Evolutionary conservation across 1,140 invertebrate genomes (phyloP).

Genomic region (Penaeus vannamei): DNA sequence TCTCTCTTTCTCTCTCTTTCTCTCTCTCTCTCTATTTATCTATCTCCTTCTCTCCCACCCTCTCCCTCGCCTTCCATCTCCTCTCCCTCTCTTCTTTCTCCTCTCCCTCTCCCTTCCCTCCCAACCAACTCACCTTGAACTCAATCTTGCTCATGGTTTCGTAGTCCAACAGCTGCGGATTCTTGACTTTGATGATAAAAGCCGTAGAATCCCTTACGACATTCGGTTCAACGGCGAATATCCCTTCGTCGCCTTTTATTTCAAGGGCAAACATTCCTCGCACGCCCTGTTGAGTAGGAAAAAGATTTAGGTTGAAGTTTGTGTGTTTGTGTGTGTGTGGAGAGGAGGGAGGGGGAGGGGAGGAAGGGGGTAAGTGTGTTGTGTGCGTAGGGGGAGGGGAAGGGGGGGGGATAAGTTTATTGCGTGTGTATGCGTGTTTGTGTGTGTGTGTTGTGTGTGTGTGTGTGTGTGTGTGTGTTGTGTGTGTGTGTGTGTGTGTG

Average conservation of each 20-base stretch:
- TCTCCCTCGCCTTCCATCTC: not conserved
- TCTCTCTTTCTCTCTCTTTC: no score
- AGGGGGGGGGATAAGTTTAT: no score
- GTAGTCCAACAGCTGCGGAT: conserved; percentile 86
- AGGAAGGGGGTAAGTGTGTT: no score
- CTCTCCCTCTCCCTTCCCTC: no score
- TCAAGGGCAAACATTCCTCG: conserved; percentile 87
- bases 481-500: no score
- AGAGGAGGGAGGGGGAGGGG: not conserved
- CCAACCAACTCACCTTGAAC: conserved; percentile 74
- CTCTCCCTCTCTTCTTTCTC: no score
- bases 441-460: no score
- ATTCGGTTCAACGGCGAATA: conserved; percentile 90
- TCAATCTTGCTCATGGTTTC: conserved; percentile 82
- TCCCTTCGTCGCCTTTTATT: conserved; percentile 85
- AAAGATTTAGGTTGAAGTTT: conserved; percentile 6
- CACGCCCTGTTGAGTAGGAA: conserved; percentile 75
- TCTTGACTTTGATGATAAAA: conserved; percentile 87
- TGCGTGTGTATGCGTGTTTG: conserved; percentile 15
- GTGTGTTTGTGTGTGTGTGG: not conserved
- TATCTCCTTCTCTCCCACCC: not conserved
- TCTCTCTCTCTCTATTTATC: not conserved
- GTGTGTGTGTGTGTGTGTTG: not conserved
- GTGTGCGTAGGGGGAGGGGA: not conserved
- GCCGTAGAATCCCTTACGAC: conserved; percentile 85